phyloP scores from a whole-genome alignment of 2,113 vertebrate species.

The Osmerus mordax region DNA sequence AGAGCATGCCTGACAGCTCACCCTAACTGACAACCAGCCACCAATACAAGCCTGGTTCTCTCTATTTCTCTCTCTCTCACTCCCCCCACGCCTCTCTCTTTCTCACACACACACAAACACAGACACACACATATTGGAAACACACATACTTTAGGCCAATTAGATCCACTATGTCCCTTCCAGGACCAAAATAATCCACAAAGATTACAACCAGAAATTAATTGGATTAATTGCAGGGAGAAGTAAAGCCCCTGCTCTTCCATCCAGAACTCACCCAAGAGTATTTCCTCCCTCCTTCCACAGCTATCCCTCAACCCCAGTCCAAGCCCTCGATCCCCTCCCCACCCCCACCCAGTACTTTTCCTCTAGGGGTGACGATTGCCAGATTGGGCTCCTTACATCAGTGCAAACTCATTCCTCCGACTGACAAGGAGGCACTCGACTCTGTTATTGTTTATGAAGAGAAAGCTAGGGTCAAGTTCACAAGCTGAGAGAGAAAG shows the following conservation, averaged over 20 bases:
- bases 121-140: too few species aligned
- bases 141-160: too few species aligned
- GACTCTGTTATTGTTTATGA: slow-evolving; percentile 66
- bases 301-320: slow-evolving; percentile 31
- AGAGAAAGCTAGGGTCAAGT: slow-evolving; percentile 60
- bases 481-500: slow-evolving; percentile 42
- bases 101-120: background rate
- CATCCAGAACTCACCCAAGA: slow-evolving; percentile 1
- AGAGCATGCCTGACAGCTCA: slow-evolving; percentile 21
- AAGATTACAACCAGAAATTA: slow-evolving; percentile 46
- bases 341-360: slow-evolving; percentile 34
- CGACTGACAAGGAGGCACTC: slow-evolving; percentile 48
- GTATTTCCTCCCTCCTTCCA: slow-evolving; percentile 38
- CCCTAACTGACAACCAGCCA: slow-evolving; percentile 34
- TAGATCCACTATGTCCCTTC: background rate
- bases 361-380: slow-evolving; percentile 43
- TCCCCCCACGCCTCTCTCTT: background rate
- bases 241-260: too few species aligned
- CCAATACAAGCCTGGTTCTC: slow-evolving; percentile 6
- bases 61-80: too few species aligned
- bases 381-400: slow-evolving; percentile 43
- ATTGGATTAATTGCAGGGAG: slow-evolving; percentile 33
- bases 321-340: slow-evolving; percentile 27
- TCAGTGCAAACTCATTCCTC: slow-evolving; percentile 50
- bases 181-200: slow-evolving; percentile 40